phyloP scores from a whole-genome alignment of 2,113 vertebrate species.

The Centropus unirufus region DNA sequence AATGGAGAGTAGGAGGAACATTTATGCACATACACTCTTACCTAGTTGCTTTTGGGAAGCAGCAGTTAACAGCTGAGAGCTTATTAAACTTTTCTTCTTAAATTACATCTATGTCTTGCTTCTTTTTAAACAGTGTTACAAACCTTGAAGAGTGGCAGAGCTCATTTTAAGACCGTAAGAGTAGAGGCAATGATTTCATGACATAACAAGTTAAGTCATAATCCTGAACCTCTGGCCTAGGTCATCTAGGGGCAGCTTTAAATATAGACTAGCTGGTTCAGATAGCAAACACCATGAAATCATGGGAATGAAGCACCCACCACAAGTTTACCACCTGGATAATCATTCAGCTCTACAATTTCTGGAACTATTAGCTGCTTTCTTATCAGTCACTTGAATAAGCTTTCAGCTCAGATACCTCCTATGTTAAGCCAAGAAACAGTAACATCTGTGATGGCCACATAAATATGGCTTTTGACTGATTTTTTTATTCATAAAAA shows the following conservation, averaged over 20 bases:
- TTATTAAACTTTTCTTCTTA: conserved; percentile 66
- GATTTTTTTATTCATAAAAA: background rate
- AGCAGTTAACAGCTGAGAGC: conserved; percentile 63
- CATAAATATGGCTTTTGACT: background rate
- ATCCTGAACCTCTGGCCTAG: background rate
- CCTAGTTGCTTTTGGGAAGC: conserved; percentile 63
- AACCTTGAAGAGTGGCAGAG: conserved; percentile 9
- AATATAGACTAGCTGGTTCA: background rate
- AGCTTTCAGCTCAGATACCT: background rate
- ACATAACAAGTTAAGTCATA: background rate
- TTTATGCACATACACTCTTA: conserved; percentile 49
- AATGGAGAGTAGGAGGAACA: conserved; percentile 53
- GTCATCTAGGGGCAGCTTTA: background rate
- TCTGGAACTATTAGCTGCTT: background rate
- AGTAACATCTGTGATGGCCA: background rate
- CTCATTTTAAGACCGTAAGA: background rate
- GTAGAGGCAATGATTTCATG: background rate
- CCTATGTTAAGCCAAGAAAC: background rate
- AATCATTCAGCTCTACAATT: background rate
- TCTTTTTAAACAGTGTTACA: conserved; percentile 28
- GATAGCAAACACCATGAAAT: background rate
- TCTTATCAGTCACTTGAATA: background rate
- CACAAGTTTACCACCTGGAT: background rate
- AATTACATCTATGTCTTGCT: conserved; percentile 47
- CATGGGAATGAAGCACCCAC: background rate